Evolutionary conservation across 2,113 vertebrate species (phyloP), one percentile per base, ranked within the genome.

Genomic region (Silurus meridionalis): DNA sequence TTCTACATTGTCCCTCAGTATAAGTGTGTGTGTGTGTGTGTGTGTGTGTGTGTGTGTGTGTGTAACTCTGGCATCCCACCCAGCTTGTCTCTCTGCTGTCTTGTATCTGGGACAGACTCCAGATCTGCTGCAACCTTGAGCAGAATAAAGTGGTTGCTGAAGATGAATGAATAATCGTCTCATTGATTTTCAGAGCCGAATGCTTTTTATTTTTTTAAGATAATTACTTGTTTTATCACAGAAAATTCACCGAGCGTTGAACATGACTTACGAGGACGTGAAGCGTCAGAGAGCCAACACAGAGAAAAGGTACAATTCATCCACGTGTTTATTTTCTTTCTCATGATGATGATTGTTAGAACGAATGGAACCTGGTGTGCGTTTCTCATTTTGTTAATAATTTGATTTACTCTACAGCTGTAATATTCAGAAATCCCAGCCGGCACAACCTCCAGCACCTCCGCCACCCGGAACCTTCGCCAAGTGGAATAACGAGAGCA

Each of bases 161-260:
- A 37, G 57, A 23, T 3, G 23, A 61, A 61, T 48, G 57, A 80
- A 23, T 21, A 61, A 46, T 50, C 55, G 57, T 67, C 21, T 83
- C 50, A 84, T 77, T 60, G 67, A 84, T 89, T 83, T 84, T 66
- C 61, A n/a, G 78, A 37, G 57, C 37, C 8, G 58, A 86, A 63
- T 37, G 19, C 28, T 69, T 83, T 37, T 84, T 63, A 50, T 80
- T 85, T 37, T 69, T 83, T 48, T 85, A 19, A 85, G 61, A 60
- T 69, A 67, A 85, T n/a, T 82, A 23, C 64, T 84, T 85, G 4
- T 81, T 2, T 82, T 50, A 57, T 80, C 66, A 17, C 92, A 98
- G 97, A 97, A 97, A 93, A 98, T 99, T 91, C 97, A 99, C 87
- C 92, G 96, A 0, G 97, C 97, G 25, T 92, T 99, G 82, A 97